Base-by-base conservation (phyloP, 1,140 invertebrate genomes). In the Battus philenor region DNA sequence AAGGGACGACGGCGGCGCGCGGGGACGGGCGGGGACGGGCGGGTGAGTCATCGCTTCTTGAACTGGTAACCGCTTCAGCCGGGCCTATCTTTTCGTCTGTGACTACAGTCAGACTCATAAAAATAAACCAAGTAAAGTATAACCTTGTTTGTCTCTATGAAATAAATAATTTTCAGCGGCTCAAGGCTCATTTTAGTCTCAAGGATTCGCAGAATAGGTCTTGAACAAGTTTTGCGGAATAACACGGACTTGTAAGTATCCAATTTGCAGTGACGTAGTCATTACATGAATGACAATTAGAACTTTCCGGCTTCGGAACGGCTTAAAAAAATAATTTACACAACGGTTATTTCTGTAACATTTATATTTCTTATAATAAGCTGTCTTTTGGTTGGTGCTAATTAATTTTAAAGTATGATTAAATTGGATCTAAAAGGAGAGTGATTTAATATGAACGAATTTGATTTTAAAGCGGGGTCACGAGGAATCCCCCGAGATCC, bases 401-500 rank as follows among this genome's bases (percentile, higher is more conserved):
- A 36, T 36, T 36, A 18, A 22, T 34, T 20, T 36, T 36, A 44
- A 50, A 49, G 2, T 32, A 30, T 44, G 51, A 60, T 65, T 56
- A 34, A 52, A 47, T 51, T 50, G 36, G 50, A 57, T 54, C 50
- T 56, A 47, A 50, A 54, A 46, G 44, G 55, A 60, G 62, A 54
- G 59, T 69, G 63, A 74, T 68, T 66, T 67, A 65, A 65, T 70
- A 65, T 63, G 59, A n/a, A 59, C 48, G 56, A 61, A 65, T 75
- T 71, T 64, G 68, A 67, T 72, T 76, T 74, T 75, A 68, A 75
- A 62, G 52, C 62, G 53, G 61, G 65, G 56, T 68, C 56, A 33
- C 13, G 49, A 31, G 47, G 50, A 50, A 44, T 57, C 65, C 59
- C 57, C 47, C 57, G 65, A 59, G 63, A 39, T 57, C 61, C 54